A percentile compares a stretch with the other conserved stretches of the same genome.
Conservation (phyloP, 2,113 vertebrate genomes). For the Triplophysa tibetana region DNA sequence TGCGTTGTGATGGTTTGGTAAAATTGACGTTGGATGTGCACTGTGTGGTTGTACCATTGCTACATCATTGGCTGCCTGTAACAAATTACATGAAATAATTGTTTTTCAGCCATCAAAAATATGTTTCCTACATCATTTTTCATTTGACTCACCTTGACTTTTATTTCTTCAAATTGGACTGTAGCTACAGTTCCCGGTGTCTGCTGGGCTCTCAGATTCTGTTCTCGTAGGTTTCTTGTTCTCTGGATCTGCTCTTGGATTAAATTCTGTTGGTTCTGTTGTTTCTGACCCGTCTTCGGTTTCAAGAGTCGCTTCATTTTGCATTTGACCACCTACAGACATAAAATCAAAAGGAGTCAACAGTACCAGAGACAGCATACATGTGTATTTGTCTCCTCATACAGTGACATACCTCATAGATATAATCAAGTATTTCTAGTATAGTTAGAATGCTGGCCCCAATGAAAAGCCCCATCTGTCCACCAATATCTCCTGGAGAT, state of each 20-base stretch:
- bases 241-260: slow-evolving; percentile 66
- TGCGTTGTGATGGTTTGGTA: slow-evolving; percentile 87
- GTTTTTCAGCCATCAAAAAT: neutral
- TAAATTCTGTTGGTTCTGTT: slow-evolving; percentile 60
- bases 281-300: slow-evolving; percentile 77
- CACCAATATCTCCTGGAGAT: slow-evolving; percentile 74
- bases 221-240: slow-evolving; percentile 47
- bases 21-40: slow-evolving; percentile 79
- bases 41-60: slow-evolving; percentile 81
- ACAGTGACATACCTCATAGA: slow-evolving; percentile 71
- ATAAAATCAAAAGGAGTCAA: neutral
- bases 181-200: slow-evolving; percentile 82
- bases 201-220: slow-evolving; percentile 44
- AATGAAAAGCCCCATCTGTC: slow-evolving; percentile 79
- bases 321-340: slow-evolving; percentile 81
- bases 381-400: neutral
- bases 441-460: slow-evolving; percentile 77
- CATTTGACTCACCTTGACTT: slow-evolving; percentile 81
- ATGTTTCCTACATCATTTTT: neutral
- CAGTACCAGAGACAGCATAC: neutral
- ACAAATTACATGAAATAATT: neutral
- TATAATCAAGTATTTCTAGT: slow-evolving; percentile 75
- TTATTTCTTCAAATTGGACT: slow-evolving; percentile 86
- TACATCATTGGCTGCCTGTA: slow-evolving; percentile 84
- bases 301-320: slow-evolving; percentile 80